Conservation (phyloP, 2,113 vertebrate species). For the Gobio gobio region DNA sequence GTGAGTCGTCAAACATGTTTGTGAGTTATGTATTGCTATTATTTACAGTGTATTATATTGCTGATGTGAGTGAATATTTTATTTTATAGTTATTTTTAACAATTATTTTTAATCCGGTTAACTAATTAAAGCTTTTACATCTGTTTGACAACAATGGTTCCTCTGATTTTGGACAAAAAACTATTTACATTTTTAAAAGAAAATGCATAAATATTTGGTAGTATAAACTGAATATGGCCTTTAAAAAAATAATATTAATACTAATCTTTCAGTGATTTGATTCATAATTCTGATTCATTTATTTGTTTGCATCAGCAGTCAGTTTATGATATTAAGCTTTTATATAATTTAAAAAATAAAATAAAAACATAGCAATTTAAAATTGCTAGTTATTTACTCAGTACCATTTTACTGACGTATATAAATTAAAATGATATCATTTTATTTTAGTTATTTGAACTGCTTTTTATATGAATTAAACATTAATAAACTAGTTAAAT, state of each 20-base stretch:
- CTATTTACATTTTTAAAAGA: background rate
- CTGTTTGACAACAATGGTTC: background rate
- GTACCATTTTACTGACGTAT: too few species aligned
- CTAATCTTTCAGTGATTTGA: background rate
- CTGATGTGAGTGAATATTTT: background rate
- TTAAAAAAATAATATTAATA: too few species aligned
- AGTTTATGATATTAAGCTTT: too few species aligned
- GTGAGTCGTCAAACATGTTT: too few species aligned
- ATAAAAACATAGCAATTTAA: too few species aligned
- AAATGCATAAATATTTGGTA: background rate
- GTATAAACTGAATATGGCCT: too few species aligned
- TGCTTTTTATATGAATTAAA: background rate
- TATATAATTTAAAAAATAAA: too few species aligned
- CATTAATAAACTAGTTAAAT: background rate
- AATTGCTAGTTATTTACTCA: too few species aligned
- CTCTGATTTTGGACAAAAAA: too few species aligned
- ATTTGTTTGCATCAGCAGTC: background rate
- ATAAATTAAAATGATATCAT: too few species aligned
- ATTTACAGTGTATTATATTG: background rate
- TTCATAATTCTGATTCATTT: background rate
- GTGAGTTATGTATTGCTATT: background rate
- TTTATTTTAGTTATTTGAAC: too few species aligned
- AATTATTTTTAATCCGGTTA: background rate
- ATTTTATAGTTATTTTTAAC: background rate
- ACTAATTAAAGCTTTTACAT: background rate